Base-by-base conservation (phyloP, 1,140 invertebrate species). In the Zaprionus davidi region DNA sequence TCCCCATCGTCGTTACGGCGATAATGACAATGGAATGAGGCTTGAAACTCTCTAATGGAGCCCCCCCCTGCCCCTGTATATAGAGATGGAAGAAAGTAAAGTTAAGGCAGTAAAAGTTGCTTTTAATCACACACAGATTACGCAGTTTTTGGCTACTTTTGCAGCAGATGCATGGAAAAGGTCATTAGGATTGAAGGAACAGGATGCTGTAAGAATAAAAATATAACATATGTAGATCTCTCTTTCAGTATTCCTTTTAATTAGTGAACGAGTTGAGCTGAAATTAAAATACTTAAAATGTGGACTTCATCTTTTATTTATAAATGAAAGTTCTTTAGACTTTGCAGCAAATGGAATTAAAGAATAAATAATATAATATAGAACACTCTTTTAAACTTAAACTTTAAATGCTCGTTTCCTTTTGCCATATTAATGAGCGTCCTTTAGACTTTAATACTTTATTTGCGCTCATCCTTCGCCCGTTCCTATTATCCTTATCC, bases 21-120 rank as follows among this genome's bases (percentile, higher is more conserved):
- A 46, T 46, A 46, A 46, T 46, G n/a, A 11, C 41, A 46, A 46
- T 46, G 41, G 41, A 46, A 46, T 17, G 41, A 46, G 41, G n/a
- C n/a, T 46, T 17, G 41, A 11, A 46, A 46, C 7, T 17, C n/a
- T 46, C n/a, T 46, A 44, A 17, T n/a, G 6, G 41, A 17, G 41
- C 7, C 28, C 28, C 28, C 28, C 28, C 28, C 0, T n/a, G 1
- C 1, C 20, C 28, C 9, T 7, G 0, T n/a, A 17, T 15, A 41
- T 15, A 6, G 5, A 41, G 38, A n/a, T 15, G 6, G 41, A 44
- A 11, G 31, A 34, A 34, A 34, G 9, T 3, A 34, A 31, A 9
- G 15, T 6, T n/a, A 17, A 9, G 6, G n/a, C 41, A 9, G n/a
- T 7, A n/a, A 44, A 46, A 46, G n/a, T 46, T 46, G 7, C n/a